phyloP scores from a whole-genome alignment of 2,888 invertebrate species.

The Cynaeus angustus region DNA sequence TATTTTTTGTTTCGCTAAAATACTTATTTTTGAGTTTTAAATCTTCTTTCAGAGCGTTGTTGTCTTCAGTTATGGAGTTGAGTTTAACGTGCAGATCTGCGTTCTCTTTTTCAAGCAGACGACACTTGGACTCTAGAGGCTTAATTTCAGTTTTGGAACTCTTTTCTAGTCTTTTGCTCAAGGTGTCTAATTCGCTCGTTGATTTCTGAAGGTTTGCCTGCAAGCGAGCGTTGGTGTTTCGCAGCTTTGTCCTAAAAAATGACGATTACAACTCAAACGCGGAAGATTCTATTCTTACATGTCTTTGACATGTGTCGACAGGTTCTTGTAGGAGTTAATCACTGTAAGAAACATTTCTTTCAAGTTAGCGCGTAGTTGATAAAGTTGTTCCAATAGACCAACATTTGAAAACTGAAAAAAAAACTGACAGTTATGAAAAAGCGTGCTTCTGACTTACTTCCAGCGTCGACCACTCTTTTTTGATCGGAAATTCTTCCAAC shows the following conservation, averaged over 20 bases:
- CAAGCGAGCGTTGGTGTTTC: constrained; percentile 56
- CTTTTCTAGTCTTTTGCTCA: constrained; percentile 55
- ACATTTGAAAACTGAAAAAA: neutral
- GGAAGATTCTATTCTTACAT: neutral
- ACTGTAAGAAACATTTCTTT: constrained; percentile 3
- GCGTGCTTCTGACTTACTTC: too few relatives aligned
- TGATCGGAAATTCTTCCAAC: constrained; percentile 15
- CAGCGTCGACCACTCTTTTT: constrained; percentile 9
- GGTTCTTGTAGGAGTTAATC: too few relatives aligned
- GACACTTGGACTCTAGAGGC: neutral
- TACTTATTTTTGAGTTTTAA: constrained; percentile 58
- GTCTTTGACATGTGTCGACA: neutral
- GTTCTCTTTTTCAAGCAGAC: constrained; percentile 26
- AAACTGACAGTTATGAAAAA: constrained; percentile 8
- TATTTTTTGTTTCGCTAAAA: constrained; percentile 56
- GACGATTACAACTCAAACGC: too few relatives aligned
- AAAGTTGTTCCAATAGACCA: constrained; percentile 4
- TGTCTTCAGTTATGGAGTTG: constrained; percentile 6
- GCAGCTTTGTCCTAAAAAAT: constrained; percentile 44
- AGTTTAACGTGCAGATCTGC: constrained; percentile 45
- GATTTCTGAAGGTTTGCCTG: constrained; percentile 59
- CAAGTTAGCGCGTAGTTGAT: constrained; percentile 3
- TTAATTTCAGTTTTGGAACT: neutral
- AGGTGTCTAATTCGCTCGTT: constrained; percentile 53
- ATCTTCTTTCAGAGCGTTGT: constrained; percentile 31